These are phyloP conservation scores for Cerceris rybyensis DNA, from an alignment of 2,888 invertebrate genomes.

Conservation along the genomic window DNA sequence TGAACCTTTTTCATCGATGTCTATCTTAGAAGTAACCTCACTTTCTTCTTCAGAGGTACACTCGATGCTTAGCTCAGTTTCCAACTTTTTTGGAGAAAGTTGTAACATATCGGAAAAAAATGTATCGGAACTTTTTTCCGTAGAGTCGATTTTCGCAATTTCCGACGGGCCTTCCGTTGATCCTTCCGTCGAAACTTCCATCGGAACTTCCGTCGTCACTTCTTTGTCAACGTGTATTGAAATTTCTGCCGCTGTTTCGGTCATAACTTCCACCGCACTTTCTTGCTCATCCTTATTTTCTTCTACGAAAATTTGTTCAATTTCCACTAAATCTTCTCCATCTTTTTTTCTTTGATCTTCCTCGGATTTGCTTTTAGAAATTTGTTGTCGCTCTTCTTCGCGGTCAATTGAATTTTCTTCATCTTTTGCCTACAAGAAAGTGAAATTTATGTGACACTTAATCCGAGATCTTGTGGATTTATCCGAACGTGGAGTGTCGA, in stretches of 20 bases:
- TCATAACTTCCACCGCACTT: not conserved
- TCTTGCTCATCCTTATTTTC: constrained; percentile 18
- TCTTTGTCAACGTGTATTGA: no score
- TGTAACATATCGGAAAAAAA: constrained; percentile 51
- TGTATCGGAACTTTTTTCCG: constrained; percentile 60
- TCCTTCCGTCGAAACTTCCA: not conserved
- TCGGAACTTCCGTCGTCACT: not conserved
- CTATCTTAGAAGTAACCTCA: constrained; percentile 15
- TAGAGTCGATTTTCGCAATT: constrained; percentile 38
- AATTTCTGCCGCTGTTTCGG: no score
- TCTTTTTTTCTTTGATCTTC: constrained; percentile 27
- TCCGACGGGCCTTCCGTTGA: not conserved
- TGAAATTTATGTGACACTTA: not conserved
- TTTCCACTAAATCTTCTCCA: constrained; percentile 19
- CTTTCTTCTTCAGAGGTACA: constrained; percentile 23
- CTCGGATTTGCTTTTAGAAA: constrained; percentile 38
- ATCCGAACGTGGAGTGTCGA: not conserved
- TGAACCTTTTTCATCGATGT: not conserved
- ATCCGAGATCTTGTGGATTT: constrained; percentile 24
- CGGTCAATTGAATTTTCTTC: constrained; percentile 48
- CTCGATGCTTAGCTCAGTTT: constrained; percentile 47
- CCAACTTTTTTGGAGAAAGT: constrained; percentile 56
- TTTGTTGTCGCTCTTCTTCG: constrained; percentile 43
- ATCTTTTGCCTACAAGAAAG: constrained; percentile 16
- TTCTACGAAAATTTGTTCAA: constrained; percentile 6